Evolutionary conservation across 2,888 invertebrate genomes (phyloP).

Genomic region (Tromatobia lineatoria): DNA sequence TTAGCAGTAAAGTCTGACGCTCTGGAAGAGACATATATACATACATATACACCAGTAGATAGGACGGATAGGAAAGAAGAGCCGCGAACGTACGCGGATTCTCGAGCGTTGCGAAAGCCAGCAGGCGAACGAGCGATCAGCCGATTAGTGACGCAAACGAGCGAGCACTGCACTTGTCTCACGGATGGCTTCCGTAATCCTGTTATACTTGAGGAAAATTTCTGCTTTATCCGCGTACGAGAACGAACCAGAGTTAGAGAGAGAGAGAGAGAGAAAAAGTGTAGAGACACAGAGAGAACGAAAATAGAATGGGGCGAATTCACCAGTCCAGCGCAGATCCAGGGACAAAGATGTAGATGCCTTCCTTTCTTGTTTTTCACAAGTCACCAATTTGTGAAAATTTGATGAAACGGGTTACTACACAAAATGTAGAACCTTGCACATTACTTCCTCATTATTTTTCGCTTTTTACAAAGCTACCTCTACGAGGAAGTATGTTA

Average conservation of each 20-base stretch:
- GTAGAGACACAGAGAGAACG: not conserved
- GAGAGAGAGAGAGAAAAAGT: conserved; percentile 1
- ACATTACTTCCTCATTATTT: no score
- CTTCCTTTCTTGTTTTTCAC: not conserved
- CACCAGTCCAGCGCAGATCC: conserved; percentile 22
- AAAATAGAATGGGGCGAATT: conserved; percentile 17
- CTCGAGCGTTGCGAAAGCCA: conserved; percentile 29
- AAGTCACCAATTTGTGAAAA: not conserved
- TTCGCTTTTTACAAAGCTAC: no score
- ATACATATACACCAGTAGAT: conserved; percentile 2
- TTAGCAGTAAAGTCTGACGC: conserved; percentile 51
- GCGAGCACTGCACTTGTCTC: conserved; percentile 61
- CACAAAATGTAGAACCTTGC: no score
- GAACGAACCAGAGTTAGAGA: conserved; percentile 9
- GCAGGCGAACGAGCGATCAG: conserved; percentile 56
- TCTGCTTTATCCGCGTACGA: conserved; percentile 48
- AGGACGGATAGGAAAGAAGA: conserved; percentile 19
- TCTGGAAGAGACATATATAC: conserved; percentile 26
- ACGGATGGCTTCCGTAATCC: conserved; percentile 64
- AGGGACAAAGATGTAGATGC: conserved; percentile 7
- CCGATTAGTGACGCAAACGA: conserved; percentile 64
- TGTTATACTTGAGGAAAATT: conserved; percentile 59
- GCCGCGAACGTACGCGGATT: conserved; percentile 46
- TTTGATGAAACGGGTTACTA: no score
- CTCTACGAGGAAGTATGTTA: no score